Conservation (phyloP, 2,888 invertebrate genomes). For the Aethes cnicana region DNA sequence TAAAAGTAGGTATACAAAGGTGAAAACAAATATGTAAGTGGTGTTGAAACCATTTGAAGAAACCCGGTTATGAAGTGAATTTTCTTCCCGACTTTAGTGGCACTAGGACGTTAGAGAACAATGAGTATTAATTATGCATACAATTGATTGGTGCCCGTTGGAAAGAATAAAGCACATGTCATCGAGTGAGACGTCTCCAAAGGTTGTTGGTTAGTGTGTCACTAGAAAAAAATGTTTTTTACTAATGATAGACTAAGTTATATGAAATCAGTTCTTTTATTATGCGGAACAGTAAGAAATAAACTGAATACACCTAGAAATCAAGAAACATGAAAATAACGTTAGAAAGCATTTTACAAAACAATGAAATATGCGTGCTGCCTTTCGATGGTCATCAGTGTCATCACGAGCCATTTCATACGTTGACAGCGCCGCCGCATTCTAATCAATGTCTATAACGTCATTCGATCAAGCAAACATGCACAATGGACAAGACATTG, state of each 20-base stretch:
- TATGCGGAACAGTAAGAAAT: neutral
- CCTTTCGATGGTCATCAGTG: too few species aligned
- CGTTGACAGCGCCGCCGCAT: neutral
- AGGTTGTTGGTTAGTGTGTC: conserved; percentile 29
- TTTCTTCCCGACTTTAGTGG: conserved; percentile 12
- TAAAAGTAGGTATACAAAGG: neutral
- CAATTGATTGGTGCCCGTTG: conserved; percentile 24
- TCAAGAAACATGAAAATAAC: too few species aligned
- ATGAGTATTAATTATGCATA: conserved; percentile 26
- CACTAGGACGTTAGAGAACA: conserved; percentile 18
- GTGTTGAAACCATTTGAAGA: conserved; percentile 8
- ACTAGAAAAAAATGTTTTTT: conserved; percentile 17
- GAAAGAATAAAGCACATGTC: conserved; percentile 24
- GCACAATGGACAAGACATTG: neutral
- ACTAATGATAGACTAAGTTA: neutral
- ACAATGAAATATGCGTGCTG: too few species aligned
- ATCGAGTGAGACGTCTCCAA: conserved; percentile 12
- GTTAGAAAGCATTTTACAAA: too few species aligned
- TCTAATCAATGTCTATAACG: neutral
- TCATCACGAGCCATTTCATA: neutral
- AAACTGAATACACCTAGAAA: too few species aligned
- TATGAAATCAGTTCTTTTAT: neutral
- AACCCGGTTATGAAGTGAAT: conserved; percentile 24
- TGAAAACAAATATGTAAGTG: conserved; percentile 12
- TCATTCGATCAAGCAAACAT: neutral